Conservation (phyloP, 1,140 invertebrate species). For the Hyles vespertilio region DNA sequence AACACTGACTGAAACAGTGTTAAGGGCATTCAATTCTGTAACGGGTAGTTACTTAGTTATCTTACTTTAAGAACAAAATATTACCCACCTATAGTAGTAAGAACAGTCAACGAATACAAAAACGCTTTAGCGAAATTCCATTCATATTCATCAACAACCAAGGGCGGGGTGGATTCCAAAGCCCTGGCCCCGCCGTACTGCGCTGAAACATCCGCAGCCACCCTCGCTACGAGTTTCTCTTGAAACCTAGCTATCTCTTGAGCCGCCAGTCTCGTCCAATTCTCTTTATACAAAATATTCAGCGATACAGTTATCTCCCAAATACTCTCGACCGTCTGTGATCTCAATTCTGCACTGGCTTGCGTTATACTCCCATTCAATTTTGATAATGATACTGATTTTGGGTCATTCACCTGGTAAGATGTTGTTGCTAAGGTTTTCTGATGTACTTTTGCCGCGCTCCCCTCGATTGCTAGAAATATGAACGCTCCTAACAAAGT, state of each 20-base stretch:
- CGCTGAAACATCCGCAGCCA: slow-evolving; percentile 83
- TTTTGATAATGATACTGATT: slow-evolving; percentile 54
- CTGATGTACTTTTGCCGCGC: slow-evolving; percentile 79
- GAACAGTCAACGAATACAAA: slow-evolving; percentile 95
- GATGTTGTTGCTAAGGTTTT: slow-evolving; percentile 80
- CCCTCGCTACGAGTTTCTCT: slow-evolving; percentile 86
- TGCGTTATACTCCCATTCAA: slow-evolving; percentile 57
- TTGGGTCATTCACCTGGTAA: slow-evolving; percentile 66
- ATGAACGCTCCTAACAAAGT: slow-evolving; percentile 92
- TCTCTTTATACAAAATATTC: slow-evolving; percentile 95
- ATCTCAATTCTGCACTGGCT: slow-evolving; percentile 72
- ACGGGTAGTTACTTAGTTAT: not conserved
- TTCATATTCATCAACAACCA: slow-evolving; percentile 80
- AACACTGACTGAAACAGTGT: too few relatives aligned
- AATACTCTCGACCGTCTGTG: slow-evolving; percentile 89
- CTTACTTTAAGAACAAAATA: slow-evolving; percentile 30
- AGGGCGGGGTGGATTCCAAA: slow-evolving; percentile 65
- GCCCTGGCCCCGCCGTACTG: slow-evolving; percentile 67
- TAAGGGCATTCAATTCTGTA: not conserved
- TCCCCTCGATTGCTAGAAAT: slow-evolving; percentile 92
- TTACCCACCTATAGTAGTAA: slow-evolving; percentile 95
- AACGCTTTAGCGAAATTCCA: slow-evolving; percentile 97
- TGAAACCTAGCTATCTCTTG: slow-evolving; percentile 93
- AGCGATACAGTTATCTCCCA: slow-evolving; percentile 96
- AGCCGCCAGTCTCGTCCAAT: slow-evolving; percentile 92